Base-by-base conservation (phyloP, 2,113 vertebrate genomes). In the Daboia siamensis region DNA sequence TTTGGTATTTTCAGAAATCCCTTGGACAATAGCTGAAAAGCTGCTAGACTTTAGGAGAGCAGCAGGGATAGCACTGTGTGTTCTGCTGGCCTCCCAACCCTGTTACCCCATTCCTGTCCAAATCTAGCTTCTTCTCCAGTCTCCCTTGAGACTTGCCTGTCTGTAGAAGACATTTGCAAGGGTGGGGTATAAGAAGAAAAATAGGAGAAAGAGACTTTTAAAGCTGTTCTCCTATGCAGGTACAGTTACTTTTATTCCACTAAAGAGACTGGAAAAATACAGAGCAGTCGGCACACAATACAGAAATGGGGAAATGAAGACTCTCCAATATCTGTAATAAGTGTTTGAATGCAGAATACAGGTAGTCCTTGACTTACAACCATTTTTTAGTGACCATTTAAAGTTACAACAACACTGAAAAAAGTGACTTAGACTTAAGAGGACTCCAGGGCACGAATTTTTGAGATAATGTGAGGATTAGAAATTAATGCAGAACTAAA, bases 371-470 rank as follows among this genome's bases (percentile, higher is more conserved):
- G 3, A 64, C 59, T 64, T 64, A 61, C 3, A 29, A 64, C 26
- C 59, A 29, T 29, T 64, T 64, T 64, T 64, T 64, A 64, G 59
- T 29, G 59, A 64, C 3, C 26, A 0, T 12, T 64, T 64, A 64
- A 64, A 64, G 26, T 64, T 64, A 64, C 59, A 64, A 64, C 29
- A 26, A 3, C 26, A 64, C 26, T 29, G 10, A 64, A 64, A 29
- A 29, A 64, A 61, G 26, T 64, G 59, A 64, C 24, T 64, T 99
- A 33, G 44, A 46, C 44, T 39, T 39, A 46, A 46, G 99, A 99
- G 95, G 99, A 99, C 95, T 99, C 99, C 93, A 98, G 99, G 4
- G 98, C 99, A 96, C 99, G 99, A 96, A 99, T 99, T 95, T 99
- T 99, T 97, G 99, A 99, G 99, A 99, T 46, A 86, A 44, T 0